These are phyloP conservation scores for Phyllostomus discolor DNA, from an alignment of 2,113 vertebrate species.

Conservation along the genomic window DNA sequence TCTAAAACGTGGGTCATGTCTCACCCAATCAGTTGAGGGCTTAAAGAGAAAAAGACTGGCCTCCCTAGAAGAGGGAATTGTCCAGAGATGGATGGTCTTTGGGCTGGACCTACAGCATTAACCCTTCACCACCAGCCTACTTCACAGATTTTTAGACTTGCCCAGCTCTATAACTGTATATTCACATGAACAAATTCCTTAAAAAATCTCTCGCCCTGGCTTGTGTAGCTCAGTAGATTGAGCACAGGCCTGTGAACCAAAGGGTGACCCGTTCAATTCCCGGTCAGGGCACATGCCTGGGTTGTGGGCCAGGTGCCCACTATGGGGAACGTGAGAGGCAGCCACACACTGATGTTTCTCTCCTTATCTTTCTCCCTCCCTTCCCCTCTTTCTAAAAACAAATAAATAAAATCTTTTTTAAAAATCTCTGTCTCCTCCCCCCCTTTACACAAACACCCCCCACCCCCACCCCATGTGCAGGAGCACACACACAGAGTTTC, in stretches of 20 bases:
- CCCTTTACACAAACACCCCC: too few species aligned
- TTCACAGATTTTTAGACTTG: background rate
- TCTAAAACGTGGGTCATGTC: background rate
- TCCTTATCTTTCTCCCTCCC: too few species aligned
- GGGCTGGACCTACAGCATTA: background rate
- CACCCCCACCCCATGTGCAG: fast-evolving
- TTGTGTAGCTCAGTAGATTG: too few species aligned
- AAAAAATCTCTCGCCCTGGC: background rate
- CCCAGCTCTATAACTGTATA: background rate
- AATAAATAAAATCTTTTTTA: too few species aligned
- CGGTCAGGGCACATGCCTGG: too few species aligned
- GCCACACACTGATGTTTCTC: too few species aligned
- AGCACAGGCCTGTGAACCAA: too few species aligned
- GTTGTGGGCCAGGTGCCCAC: too few species aligned
- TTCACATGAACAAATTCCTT: background rate
- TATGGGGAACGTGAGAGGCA: too few species aligned
- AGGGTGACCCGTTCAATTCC: too few species aligned
- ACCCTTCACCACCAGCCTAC: background rate
- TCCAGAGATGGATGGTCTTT: background rate
- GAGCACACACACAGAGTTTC: background rate
- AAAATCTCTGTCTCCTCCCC: background rate
- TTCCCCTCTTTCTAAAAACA: too few species aligned
- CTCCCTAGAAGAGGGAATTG: background rate
- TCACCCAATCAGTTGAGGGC: background rate
- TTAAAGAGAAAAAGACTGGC: background rate